Evolutionary conservation across 2,888 invertebrate genomes (phyloP), one percentile per base, ranked within the genome.

Genomic region (Meghimatium bilineatum): DNA sequence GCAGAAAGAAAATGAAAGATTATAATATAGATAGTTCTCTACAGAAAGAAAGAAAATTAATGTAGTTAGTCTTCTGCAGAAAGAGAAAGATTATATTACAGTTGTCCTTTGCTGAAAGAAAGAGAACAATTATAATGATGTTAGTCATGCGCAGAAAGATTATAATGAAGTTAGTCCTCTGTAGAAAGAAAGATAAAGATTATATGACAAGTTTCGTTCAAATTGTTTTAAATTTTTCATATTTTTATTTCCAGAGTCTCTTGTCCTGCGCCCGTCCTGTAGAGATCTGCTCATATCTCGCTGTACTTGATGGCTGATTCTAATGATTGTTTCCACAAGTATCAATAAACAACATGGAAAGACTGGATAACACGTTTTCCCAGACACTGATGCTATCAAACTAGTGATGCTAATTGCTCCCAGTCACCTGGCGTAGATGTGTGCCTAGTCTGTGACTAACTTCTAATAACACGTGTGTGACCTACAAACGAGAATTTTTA

Each of bases 381-480:
- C 74, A 32, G 74, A 29, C 17, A n/a, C 26, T 36, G 5, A 10
- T 26, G 63, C 38, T 6, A 17, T 36, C 36, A 63, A n/a, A 60
- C 36, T 63, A 63, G 36, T 36, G 36, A 77, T 23, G 63, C 60
- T 63, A 77, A 77, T 77, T 77, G n/a, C 34, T 36, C 32, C 5
- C 60, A 10, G 34, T 44, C 60, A 63, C 36, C 76, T 77, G 38
- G 63, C 38, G n/a, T 20, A 26, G 60, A 38, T 74, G 1, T 60
- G 14, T 38, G 60, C 49, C 36, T 44, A 14, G 32, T 56, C 36
- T 36, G 6, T 34, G 36, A 60, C n/a, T 36, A 52, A 75, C 63
- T 76, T 76, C 0, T 36, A n/a, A 14, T n/a, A 77, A 17, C 36
- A 77, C 60, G 36, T 63, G 76, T 77, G 76, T 63, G 36, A 60